Percentiles rank a stretch among this genome's conserved stretches.
Evolutionary conservation across 2,888 invertebrate species (phyloP).

Genomic region (Gryllus longicercus): DNA sequence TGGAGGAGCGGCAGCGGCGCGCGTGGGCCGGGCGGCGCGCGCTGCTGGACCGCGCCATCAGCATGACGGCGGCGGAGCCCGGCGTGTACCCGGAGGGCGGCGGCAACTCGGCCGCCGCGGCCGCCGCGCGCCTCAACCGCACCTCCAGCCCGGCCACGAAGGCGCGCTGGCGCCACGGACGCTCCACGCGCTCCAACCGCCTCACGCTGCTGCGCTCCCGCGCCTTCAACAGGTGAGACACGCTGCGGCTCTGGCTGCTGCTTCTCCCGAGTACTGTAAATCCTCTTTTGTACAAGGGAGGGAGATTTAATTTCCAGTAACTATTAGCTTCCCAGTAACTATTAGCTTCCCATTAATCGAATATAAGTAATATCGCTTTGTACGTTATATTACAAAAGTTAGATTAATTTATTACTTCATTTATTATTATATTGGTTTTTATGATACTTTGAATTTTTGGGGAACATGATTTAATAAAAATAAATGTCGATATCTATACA

Average conservation of each 20-base stretch:
- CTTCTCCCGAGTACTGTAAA: too few relatives aligned
- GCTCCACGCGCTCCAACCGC: conserved; percentile 21
- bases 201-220: neutral
- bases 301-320: too few relatives aligned
- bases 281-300: too few relatives aligned
- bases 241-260: too few relatives aligned
- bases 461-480: too few relatives aligned
- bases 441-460: too few relatives aligned
- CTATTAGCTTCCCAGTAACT: too few relatives aligned
- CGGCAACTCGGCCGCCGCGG: conserved; percentile 25
- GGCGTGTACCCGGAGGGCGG: conserved; percentile 37
- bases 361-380: too few relatives aligned
- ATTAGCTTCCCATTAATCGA: too few relatives aligned
- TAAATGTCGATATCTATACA: too few relatives aligned
- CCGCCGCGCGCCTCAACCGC: conserved; percentile 21
- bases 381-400: too few relatives aligned
- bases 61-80: conserved; percentile 46
- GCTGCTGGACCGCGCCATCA: conserved; percentile 49
- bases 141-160: conserved; percentile 30
- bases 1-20: neutral
- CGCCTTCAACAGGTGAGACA: neutral
- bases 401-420: fast-evolving
- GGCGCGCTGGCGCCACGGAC: conserved; percentile 28
- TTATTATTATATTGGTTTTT: too few relatives aligned
- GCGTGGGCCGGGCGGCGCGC: conserved; percentile 39